Evolutionary conservation across 2,888 invertebrate genomes (phyloP), one percentile per base, ranked within the genome.

Genomic region (Celastrina argiolus): DNA sequence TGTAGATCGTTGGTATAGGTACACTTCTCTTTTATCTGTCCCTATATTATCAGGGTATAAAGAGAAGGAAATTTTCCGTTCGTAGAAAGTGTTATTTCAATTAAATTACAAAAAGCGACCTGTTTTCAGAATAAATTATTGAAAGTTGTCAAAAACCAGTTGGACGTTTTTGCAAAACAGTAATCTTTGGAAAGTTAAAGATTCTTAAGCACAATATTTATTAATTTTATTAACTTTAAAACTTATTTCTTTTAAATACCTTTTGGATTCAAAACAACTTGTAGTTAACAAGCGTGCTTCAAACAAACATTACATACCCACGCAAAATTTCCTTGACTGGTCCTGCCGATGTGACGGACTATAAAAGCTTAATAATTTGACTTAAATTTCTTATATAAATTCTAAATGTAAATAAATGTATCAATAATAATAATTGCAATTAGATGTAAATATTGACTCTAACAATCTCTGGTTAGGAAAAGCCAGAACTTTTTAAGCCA

Each of bases 111-210:
- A 51, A 51, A 51, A 51, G 22, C 51, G 10, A 51, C 51, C 22
- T 8, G 51, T 51, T 51, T 51, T 51, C 22, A 22, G 22, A 51
- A 51, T 51, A 14, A 51, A 26, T 51, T 22, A 22, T 26, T 51
- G 22, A 51, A 51, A 51, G 51, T 51, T 51, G 51, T 51, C 22
- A 51, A 51, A 36, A 51, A 51, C 51, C 22, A 51, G 51, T 26
- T 26, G 12, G 2, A 12, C 8, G 22, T 51, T 22, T 51, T 51
- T 51, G 51, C 51, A 51, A 51, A 51, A 22, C 22, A 4, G 51
- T 22, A 51, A 22, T 22, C 10, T 51, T 51, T 51, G 12, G 51
- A 51, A 51, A 51, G 51, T 51, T 10, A 45, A 2, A 45, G 18
- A 51, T 10, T n/a, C n/a, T n/a, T n/a, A n/a, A 12, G 22, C 22